Evolutionary conservation across 2,888 invertebrate genomes (phyloP).

Genomic region (Trisateles emortualis): DNA sequence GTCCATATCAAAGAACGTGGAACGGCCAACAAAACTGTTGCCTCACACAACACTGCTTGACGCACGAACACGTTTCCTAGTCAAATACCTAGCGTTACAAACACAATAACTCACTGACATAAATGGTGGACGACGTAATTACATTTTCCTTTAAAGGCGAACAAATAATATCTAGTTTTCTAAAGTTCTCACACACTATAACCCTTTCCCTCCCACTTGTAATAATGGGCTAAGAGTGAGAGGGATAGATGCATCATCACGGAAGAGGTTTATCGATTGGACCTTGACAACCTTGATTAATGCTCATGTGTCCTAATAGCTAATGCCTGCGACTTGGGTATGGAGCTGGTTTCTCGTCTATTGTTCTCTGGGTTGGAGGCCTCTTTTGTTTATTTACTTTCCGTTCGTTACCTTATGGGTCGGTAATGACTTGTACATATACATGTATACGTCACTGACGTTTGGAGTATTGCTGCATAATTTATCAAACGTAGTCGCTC

Average conservation of each 20-base stretch:
- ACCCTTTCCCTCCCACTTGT: conserved; percentile 43
- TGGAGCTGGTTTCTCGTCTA: conserved; percentile 14
- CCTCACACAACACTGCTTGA: conserved; percentile 31
- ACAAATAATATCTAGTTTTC: conserved; percentile 56
- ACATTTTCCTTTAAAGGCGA: conserved; percentile 63
- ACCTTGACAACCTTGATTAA: conserved; percentile 63
- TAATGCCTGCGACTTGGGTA: conserved; percentile 41
- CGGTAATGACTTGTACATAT: neutral
- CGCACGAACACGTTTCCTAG: conserved; percentile 56
- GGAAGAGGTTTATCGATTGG: conserved; percentile 59
- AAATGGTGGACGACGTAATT: conserved; percentile 56
- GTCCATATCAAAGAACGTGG: conserved; percentile 14
- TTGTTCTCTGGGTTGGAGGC: conserved; percentile 17
- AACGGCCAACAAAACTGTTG: conserved; percentile 26
- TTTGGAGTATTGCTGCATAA: neutral
- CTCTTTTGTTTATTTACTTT: conserved; percentile 6
- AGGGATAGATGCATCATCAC: conserved; percentile 53
- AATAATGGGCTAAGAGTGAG: conserved; percentile 28
- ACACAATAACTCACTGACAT: conserved; percentile 51
- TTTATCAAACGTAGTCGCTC: neutral
- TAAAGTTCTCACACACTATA: conserved; percentile 50
- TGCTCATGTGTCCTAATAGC: conserved; percentile 48
- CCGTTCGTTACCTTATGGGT: neutral
- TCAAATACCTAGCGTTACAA: conserved; percentile 46
- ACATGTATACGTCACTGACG: neutral